Evolutionary conservation across 2,888 invertebrate genomes (phyloP), one percentile per base, ranked within the genome.

Genomic region (Alentia gelatinosa): DNA sequence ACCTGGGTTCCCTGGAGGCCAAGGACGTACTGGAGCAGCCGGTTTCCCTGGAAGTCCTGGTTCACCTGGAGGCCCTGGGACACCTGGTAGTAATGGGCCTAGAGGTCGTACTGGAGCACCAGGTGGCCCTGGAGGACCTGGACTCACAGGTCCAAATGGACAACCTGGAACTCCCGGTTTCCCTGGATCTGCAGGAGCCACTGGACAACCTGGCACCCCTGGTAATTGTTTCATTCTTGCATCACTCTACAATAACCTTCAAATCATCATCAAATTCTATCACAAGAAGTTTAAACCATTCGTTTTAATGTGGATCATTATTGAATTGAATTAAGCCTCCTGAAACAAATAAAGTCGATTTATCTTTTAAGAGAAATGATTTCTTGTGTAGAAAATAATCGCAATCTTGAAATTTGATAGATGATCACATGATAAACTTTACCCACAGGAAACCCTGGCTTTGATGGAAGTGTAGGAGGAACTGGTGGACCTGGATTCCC

Each of bases 21-120:
- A 56, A 33, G 91, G 91, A 26, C 0, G 23, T 23, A 74, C 89
- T 40, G 91, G 91, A 74, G 56, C 56, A 47, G 56, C 89, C 35
- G 91, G 91, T 35, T 47, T 84, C 68, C 68, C 90, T 83, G 93
- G 93, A 74, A 88, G n/a, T 33, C 37, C 42, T 40, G 92, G 92
- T 19, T 26, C 39, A 3, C 35, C 68, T 40, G 92, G 92, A 50
- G 42, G 42, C 15, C 23, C 90, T 5, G 92, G 92, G 39, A 63
- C 83, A 19, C 37, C 91, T 35, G 92, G 91, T 35, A 33, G 26
- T 56, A n/a, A 19, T 47, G 89, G 89, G 9, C 15, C 35, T 26
- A 7, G 33, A 30, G 83, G 92, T 33, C n/a, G 7, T 4, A 15
- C 56, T 47, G 92, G 92, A 63, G 47, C 79, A 15, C 7, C 90